Evolutionary conservation across 1,140 invertebrate species (phyloP), one percentile per base, ranked within the genome.

Genomic region (Sminthurides bifidus): DNA sequence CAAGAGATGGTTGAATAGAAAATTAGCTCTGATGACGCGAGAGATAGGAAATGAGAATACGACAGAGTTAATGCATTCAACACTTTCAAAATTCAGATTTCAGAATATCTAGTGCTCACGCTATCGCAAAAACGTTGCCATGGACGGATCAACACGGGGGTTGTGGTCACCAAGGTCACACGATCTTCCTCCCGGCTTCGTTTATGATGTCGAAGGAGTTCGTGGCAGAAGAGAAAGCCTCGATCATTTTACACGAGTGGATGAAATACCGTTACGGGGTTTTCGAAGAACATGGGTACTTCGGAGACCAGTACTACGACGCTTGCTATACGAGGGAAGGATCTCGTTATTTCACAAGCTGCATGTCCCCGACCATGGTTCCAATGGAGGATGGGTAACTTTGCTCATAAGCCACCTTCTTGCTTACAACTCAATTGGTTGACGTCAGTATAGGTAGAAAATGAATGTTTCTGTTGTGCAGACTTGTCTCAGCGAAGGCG

Each of bases 241-340:
- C 67, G 24, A 63, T 70, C 35, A 52, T 83, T 1, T 70, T 79
- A 0, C 76, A 75, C 56, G 76, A 82, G 65, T 83, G 79, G 72
- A 75, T 76, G 0, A 79, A 77, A 66, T 81, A 79, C 61, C 73
- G 81, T 0, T 83, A 80, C 68, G 81, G 81, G 12, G 77, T 82
- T 0, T 83, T 82, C 65, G 79, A 81, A 52, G 80, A 82, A 68
- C 72, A 76, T 52, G 78, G 79, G 0, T 78, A 75, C 57, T 63
- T 68, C 21, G 71, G 72, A 8, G 79, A 81, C 67, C 68, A 71
- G 2, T 67, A 78, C 1, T 80, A 79, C 63, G 77, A 78, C 0
- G 50, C 64, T 12, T 64, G 62, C 19, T 69, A 67, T 54, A 26
- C 44, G 2, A 2, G 5, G 8, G 10, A 33, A 23, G 31, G 35